phyloP scores from a whole-genome alignment of 2,113 vertebrate genomes.

The Hyperopisus bebe region DNA sequence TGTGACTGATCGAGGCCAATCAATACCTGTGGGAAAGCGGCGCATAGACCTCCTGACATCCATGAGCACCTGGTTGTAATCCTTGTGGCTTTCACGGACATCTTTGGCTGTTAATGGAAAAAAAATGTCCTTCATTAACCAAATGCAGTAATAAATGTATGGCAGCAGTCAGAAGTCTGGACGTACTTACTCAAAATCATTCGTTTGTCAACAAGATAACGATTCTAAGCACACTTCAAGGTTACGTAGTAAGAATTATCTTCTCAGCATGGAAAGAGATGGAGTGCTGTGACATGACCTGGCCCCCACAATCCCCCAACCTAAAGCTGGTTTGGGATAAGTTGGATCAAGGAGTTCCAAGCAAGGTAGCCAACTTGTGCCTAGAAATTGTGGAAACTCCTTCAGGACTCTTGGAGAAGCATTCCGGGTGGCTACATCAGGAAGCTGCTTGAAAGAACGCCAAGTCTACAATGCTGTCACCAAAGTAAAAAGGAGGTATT shows the following conservation, averaged over 20 bases:
- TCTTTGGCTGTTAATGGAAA: slow-evolving; percentile 46
- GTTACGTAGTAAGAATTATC: background rate
- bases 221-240: background rate
- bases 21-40: slow-evolving; percentile 66
- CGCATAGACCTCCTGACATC: slow-evolving; percentile 70
- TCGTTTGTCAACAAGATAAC: background rate
- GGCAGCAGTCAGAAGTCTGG: background rate
- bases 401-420: background rate
- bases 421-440: background rate
- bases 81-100: slow-evolving; percentile 62
- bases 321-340: background rate
- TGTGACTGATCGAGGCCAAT: background rate
- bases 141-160: background rate
- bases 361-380: background rate
- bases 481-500: background rate
- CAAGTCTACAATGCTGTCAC: background rate
- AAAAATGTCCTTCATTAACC: background rate
- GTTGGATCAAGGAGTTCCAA: background rate
- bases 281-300: background rate
- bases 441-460: background rate
- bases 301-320: background rate
- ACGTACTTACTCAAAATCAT: background rate
- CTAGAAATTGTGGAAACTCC: background rate
- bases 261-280: background rate
- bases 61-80: slow-evolving; percentile 70